Percentiles rank a stretch among this genome's conserved stretches.
Conservation (phyloP, 1,140 invertebrate species). For the Nebria ingens region DNA sequence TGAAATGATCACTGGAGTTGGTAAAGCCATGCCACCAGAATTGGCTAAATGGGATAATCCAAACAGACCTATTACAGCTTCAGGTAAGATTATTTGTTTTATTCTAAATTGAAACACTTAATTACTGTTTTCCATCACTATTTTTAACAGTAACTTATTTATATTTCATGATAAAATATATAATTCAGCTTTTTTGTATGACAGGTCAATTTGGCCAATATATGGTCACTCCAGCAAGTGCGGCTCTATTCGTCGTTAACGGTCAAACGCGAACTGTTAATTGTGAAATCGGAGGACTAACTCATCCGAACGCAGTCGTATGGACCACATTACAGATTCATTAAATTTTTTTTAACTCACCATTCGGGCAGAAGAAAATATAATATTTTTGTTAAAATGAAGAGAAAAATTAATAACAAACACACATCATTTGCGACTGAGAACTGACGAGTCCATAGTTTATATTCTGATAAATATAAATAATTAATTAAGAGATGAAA, state of each 20-base stretch:
- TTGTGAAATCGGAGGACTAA: conserved; percentile 62
- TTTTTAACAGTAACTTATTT: conserved; percentile 4
- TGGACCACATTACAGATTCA: conserved; percentile 49
- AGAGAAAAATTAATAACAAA: neutral
- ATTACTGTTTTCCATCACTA: neutral
- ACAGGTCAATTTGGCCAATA: conserved; percentile 62
- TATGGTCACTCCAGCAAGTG: conserved; percentile 62
- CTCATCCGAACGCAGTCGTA: conserved; percentile 52
- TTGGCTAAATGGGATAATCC: conserved; percentile 56
- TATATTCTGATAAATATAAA: neutral
- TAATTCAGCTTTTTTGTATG: too few species aligned
- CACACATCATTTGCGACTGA: neutral
- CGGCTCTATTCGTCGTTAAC: conserved; percentile 64
- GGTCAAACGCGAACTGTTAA: conserved; percentile 63
- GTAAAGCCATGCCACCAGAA: conserved; percentile 45
- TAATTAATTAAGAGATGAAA: neutral
- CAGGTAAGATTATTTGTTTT: conserved; percentile 30
- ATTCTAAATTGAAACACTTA: neutral
- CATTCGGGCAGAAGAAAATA: too few species aligned
- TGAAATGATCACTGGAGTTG: conserved; percentile 67
- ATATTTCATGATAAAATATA: too few species aligned
- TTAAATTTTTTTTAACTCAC: too few species aligned
- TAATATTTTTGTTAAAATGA: neutral
- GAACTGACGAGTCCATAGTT: neutral
- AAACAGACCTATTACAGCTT: conserved; percentile 56